phyloP scores from a whole-genome alignment of 2,113 vertebrate genomes.

The Rhinolophus sinicus region DNA sequence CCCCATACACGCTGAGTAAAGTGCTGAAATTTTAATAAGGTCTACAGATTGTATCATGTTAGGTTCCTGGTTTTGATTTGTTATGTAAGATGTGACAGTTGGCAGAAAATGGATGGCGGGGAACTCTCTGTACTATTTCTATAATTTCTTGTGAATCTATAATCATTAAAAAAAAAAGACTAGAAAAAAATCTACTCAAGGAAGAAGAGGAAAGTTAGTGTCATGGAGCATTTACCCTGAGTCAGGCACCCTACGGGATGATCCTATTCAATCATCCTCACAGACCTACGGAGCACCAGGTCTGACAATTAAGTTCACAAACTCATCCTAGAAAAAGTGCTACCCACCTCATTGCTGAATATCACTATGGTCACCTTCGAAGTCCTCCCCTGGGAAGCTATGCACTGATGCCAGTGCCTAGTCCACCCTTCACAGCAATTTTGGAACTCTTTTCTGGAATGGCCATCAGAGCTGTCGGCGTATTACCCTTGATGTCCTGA shows the following conservation, averaged over 20 bases:
- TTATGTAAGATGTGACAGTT: neutral
- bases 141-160: neutral
- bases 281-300: neutral
- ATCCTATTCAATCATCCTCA: rapidly evolving
- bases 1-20: neutral
- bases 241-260: neutral
- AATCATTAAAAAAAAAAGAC: neutral
- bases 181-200: neutral
- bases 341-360: too few species aligned
- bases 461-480: too few species aligned
- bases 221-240: neutral
- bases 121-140: neutral
- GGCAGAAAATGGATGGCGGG: neutral
- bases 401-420: too few species aligned
- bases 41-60: neutral
- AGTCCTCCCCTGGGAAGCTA: too few species aligned
- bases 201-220: neutral
- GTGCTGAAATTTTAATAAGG: neutral
- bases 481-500: too few species aligned
- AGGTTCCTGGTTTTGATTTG: neutral
- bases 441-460: too few species aligned
- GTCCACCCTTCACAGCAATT: too few species aligned
- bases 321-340: too few species aligned
- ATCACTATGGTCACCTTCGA: too few species aligned
- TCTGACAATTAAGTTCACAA: too few species aligned